Evolutionary conservation across 2,113 vertebrate genomes (phyloP).

Genomic region (Chloebia gouldiae): DNA sequence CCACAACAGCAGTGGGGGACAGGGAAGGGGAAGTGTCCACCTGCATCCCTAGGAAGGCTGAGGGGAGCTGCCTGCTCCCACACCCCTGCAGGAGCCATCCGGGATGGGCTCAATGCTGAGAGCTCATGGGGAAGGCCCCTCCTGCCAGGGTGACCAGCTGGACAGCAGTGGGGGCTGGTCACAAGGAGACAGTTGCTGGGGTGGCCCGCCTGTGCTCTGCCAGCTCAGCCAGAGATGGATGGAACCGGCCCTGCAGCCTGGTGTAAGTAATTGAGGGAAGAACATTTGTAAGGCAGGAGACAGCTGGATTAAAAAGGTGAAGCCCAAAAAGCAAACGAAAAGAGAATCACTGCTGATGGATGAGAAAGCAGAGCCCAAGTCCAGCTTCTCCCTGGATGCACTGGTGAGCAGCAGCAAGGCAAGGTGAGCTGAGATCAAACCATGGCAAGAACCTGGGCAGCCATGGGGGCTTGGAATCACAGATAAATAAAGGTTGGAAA

Average conservation of each 20-base stretch:
- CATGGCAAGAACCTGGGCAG: neutral
- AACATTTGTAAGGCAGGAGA: conserved; percentile 47
- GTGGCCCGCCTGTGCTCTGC: neutral
- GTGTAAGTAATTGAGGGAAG: conserved; percentile 17
- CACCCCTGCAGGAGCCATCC: neutral
- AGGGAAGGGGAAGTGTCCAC: neutral
- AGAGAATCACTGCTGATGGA: conserved; percentile 47
- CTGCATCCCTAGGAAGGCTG: neutral
- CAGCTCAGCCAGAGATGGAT: neutral
- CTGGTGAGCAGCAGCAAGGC: neutral
- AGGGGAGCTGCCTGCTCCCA: neutral
- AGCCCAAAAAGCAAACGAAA: conserved; percentile 50
- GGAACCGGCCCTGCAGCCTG: neutral
- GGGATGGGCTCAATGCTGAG: neutral
- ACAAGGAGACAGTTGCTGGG: neutral
- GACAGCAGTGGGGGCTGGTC: neutral
- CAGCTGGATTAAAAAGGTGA: conserved; percentile 60
- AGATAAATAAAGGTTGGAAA: neutral
- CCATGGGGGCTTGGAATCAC: neutral
- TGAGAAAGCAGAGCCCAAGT: neutral
- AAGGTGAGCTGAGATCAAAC: neutral
- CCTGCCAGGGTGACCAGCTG: neutral
- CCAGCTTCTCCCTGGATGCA: neutral
- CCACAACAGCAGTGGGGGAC: neutral
- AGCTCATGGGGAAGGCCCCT: neutral